Percentiles rank a stretch among this genome's conserved stretches.
phyloP scores from a whole-genome alignment of 2,113 vertebrate genomes.

The Callipepla squamata region DNA sequence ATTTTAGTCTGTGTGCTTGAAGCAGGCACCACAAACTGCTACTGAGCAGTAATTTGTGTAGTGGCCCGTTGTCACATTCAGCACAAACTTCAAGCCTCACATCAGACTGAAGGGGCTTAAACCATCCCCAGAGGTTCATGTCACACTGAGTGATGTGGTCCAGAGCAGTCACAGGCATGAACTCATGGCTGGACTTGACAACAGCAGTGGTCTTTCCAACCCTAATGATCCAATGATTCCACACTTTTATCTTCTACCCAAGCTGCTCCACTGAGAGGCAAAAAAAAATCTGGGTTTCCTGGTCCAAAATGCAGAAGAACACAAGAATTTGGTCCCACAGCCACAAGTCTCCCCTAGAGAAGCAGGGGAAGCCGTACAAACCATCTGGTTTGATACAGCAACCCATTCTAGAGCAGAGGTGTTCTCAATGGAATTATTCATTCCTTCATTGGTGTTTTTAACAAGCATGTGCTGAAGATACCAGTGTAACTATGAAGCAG shows the following conservation, averaged over 20 bases:
- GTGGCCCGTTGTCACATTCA: neutral
- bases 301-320: neutral
- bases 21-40: neutral
- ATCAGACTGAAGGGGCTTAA: neutral
- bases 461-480: neutral
- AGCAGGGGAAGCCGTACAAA: neutral
- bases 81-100: neutral
- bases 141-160: too few species aligned
- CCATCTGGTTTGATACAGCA: neutral
- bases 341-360: neutral
- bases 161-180: too few species aligned
- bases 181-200: too few species aligned
- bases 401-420: neutral
- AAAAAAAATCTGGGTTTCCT: neutral
- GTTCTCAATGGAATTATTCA: too few species aligned
- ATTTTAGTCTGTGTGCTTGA: neutral
- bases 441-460: too few species aligned
- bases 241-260: neutral
- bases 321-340: fast-evolving
- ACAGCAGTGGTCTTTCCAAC: too few species aligned
- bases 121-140: neutral
- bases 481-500: neutral
- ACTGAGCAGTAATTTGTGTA: neutral
- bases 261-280: fast-evolving
- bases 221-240: neutral